These are phyloP conservation scores for Troides oblongomaculatus DNA, from an alignment of 2,888 invertebrate genomes.

Conservation along the genomic window DNA sequence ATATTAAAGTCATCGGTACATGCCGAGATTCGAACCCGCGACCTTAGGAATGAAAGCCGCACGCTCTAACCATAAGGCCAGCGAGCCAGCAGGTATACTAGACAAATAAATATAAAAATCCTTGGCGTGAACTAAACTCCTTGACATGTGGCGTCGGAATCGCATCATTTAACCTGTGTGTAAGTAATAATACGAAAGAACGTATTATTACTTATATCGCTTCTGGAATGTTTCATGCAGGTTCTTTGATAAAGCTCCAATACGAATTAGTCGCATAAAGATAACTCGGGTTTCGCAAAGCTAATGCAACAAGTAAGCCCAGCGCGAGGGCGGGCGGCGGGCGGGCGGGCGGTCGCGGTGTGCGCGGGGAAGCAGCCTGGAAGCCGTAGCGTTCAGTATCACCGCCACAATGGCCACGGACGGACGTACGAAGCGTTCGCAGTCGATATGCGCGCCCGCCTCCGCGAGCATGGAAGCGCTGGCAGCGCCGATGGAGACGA, in stretches of 20 bases:
- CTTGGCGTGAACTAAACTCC: no score
- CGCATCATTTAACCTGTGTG: no score
- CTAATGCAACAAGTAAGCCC: constrained; percentile 68
- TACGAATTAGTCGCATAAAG: constrained; percentile 13
- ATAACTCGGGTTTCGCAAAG: neutral
- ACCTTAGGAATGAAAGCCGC: no score
- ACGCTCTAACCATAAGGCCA: no score
- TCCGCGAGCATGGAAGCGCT: constrained; percentile 84
- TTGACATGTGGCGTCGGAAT: no score
- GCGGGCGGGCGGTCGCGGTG: constrained; percentile 2
- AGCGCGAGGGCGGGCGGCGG: neutral
- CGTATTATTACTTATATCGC: no score
- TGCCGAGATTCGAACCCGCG: no score
- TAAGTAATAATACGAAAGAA: no score
- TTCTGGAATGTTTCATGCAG: no score
- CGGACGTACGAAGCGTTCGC: constrained; percentile 85
- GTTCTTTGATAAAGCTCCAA: constrained; percentile 18
- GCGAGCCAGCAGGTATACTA: no score
- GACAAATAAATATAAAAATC: no score
- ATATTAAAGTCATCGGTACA: no score
- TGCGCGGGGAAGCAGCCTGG: constrained; percentile 42
- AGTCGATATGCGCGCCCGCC: constrained; percentile 86
- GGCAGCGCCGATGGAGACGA: constrained; percentile 76
- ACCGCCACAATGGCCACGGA: constrained; percentile 82
- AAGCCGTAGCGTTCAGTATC: constrained; percentile 57